Base-by-base conservation (phyloP, 2,797 vertebrate genomes). In the Coregonus ussuriensis region DNA sequence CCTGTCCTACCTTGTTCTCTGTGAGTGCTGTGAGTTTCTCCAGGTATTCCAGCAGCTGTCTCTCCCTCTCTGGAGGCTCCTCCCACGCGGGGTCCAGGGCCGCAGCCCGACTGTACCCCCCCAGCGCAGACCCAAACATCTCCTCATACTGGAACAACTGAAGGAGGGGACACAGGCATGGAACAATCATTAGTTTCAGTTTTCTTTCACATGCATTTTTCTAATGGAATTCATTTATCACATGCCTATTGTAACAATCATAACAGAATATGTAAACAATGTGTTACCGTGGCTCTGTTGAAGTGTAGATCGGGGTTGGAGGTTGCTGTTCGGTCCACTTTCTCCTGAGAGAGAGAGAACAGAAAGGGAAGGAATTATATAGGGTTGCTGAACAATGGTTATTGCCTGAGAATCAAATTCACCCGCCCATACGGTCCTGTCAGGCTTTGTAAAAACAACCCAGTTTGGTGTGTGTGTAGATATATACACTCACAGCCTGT, bases 71-170 rank as follows among this genome's bases (percentile, higher is more conserved):
- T 0, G 41, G 86, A 51, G 97, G 94, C 51, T 96, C 96, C 0
- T 87, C 87, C 95, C 95, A 97, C 52, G 90, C 89, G 0, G 96
- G 97, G 78, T 97, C 96, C 13, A 98, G 91, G 0, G 85, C 91
- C 0, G 93, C 93, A 0, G 97, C 96, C 31, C 88, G 93, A 63
- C 93, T 94, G 87, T 95, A 97, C 63, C 96, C 96, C 0, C 86
- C 92, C 6, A 98, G 89, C 29, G 97, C 96, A 1, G 94, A 96
- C 6, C 91, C 91, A 3, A 94, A 97, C 93, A 93, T 96, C 90
- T 98, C 96, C 87, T 97, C 96, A 0, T 97, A 97, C 86, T 97
- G 96, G 88, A 96, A 95, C 71, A 98, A 89, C 95, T 95, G 51
- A 18, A 33, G 53, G n/a, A 52, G 54, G 75, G 76, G 41, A 37